Base-by-base conservation (phyloP, 1,140 invertebrate species). In the Thalassaphorura encarpata region DNA sequence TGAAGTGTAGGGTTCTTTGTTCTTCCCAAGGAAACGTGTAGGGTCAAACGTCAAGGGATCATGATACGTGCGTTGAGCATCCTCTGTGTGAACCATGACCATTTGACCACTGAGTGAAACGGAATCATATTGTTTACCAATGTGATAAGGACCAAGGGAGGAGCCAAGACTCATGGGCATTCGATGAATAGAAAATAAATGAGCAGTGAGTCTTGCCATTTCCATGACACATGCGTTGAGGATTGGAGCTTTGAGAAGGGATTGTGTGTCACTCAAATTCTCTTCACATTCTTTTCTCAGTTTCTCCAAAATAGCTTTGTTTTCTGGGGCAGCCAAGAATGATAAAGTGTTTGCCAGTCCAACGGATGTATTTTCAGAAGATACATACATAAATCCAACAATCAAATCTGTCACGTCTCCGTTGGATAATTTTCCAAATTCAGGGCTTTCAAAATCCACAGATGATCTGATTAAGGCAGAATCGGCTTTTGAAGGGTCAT, bases 181-280 rank as follows among this genome's bases (percentile, higher is more conserved):
- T 53, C 51, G n/a, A 28, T 43, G 46, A 6, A 53, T 18, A 6
- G 51, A 21, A 36, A 53, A 53, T 46, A 53, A 46, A 43, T 53
- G 51, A 8, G 51, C 16, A 15, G 21, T 47, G 8, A 53, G 11
- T 5, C 51, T 33, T 16, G 39, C 51, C n/a, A 4, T 23, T 43
- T 53, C 51, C 51, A 53, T 53, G 40, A 53, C 40, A 36, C 51
- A 53, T 4, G 51, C 51, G 23, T 53, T 53, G 5, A 53, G 15
- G 11, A 53, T 15, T 3, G 11, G 8, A 13, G 21, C 18, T 18
- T 41, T 31, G 8, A 53, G 23, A 18, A 53, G 11, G n/a, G 15
- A 18, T 5, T 27, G 36, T 5, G 26, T 24, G 42, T 53, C 51
- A 18, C 15, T 21, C 6, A 11, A 8, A 21, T 21, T 18, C 42